Conservation (phyloP, 2,113 vertebrate genomes). For the Bucco capensis region DNA sequence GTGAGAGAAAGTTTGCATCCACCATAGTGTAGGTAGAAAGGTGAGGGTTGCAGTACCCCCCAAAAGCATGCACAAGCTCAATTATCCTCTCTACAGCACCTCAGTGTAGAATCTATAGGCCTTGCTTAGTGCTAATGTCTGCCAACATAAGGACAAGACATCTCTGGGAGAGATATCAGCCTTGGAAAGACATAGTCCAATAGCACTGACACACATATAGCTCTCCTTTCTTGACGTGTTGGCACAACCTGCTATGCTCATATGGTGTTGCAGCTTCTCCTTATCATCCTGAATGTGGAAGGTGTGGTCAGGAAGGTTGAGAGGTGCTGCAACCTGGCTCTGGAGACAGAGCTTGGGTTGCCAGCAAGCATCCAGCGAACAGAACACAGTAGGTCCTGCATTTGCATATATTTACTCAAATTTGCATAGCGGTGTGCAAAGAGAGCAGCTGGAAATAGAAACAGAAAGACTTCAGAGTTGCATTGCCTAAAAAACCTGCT, state of each 20-base stretch:
- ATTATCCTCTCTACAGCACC: background rate
- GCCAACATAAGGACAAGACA: rapidly evolving
- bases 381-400: background rate
- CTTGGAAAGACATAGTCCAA: background rate
- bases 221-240: rapidly evolving
- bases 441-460: background rate
- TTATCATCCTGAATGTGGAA: background rate
- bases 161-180: rapidly evolving
- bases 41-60: background rate
- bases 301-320: background rate
- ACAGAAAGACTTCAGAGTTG: background rate
- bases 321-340: background rate
- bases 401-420: background rate
- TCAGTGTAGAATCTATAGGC: background rate
- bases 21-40: rapidly evolving
- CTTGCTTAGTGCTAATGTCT: background rate
- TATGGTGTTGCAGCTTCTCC: background rate
- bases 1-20: background rate
- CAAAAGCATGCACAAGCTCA: background rate
- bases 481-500: background rate
- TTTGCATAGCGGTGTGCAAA: background rate
- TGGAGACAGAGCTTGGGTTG: background rate
- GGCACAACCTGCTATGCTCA: background rate
- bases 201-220: rapidly evolving
- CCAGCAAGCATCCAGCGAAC: background rate